Percentiles rank a stretch among this genome's conserved stretches.
phyloP scores from a whole-genome alignment of 2,888 invertebrate genomes.

The Sympetrum striolatum region DNA sequence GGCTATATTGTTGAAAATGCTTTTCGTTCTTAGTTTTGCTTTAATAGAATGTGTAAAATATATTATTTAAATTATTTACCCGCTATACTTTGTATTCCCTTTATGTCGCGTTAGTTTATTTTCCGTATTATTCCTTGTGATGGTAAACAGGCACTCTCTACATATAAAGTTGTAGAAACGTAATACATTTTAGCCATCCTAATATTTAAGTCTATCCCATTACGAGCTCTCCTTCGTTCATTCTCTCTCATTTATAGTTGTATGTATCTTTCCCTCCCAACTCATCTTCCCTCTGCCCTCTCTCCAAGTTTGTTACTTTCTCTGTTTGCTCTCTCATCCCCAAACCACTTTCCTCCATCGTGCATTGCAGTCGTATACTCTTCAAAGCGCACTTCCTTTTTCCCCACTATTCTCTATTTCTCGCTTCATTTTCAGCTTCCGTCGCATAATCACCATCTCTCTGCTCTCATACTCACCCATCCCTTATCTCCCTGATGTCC shows the following conservation, averaged over 20 bases:
- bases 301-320: neutral
- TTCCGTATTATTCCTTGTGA: too few relatives aligned
- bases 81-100: too few relatives aligned
- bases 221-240: neutral
- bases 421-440: neutral
- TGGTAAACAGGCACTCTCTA: too few relatives aligned
- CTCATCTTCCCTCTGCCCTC: neutral
- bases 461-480: neutral
- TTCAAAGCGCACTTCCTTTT: neutral
- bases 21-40: too few relatives aligned
- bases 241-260: neutral
- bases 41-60: too few relatives aligned
- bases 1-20: too few relatives aligned
- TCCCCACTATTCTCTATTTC: neutral
- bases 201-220: too few relatives aligned
- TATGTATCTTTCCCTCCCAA: neutral
- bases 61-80: too few relatives aligned
- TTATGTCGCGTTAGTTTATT: too few relatives aligned
- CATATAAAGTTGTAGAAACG: too few relatives aligned
- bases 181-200: too few relatives aligned
- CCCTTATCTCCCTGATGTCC: neutral
- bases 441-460: neutral
- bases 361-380: neutral
- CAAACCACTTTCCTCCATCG: neutral
- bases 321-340: neutral